Conservation (phyloP, 1,140 invertebrate species). For the Zaprionus tsacasi region DNA sequence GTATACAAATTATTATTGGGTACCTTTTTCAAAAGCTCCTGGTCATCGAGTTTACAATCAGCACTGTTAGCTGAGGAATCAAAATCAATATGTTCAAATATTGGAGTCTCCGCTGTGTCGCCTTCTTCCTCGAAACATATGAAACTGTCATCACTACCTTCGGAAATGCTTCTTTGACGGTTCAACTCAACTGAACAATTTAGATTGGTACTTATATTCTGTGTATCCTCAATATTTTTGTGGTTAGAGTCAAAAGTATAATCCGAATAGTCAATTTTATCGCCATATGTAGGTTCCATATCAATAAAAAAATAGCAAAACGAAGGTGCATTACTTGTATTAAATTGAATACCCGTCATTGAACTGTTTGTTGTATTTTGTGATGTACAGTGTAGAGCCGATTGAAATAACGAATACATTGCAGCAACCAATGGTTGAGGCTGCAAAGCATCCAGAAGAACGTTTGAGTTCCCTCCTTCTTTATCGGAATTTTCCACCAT, state of each 20-base stretch:
- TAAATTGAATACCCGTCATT: constrained; percentile 50
- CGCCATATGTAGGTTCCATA: constrained; percentile 49
- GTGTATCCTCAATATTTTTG: constrained; percentile 44
- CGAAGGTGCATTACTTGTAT: constrained; percentile 36
- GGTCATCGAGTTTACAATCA: constrained; percentile 40
- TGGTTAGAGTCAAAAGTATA: constrained; percentile 45
- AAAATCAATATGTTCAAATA: constrained; percentile 18
- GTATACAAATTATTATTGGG: not conserved
- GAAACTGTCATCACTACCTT: constrained; percentile 75
- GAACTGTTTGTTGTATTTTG: constrained; percentile 45
- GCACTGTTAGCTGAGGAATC: constrained; percentile 28
- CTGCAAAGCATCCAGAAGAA: constrained; percentile 44
- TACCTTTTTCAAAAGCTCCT: constrained; percentile 61
- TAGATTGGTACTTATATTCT: not conserved
- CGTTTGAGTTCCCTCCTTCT: constrained; percentile 30
- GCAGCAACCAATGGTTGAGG: constrained; percentile 60
- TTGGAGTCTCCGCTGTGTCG: constrained; percentile 12
- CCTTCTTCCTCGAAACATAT: constrained; percentile 72
- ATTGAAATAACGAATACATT: constrained; percentile 61
- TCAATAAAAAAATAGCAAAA: constrained; percentile 72
- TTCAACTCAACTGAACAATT: constrained; percentile 11
- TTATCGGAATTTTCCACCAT: constrained; percentile 26
- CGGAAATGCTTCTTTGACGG: constrained; percentile 68
- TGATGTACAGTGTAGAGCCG: constrained; percentile 55
- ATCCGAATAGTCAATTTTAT: constrained; percentile 37